Base-by-base conservation (phyloP, 2,113 vertebrate species). In the Anseranas semipalmata region DNA sequence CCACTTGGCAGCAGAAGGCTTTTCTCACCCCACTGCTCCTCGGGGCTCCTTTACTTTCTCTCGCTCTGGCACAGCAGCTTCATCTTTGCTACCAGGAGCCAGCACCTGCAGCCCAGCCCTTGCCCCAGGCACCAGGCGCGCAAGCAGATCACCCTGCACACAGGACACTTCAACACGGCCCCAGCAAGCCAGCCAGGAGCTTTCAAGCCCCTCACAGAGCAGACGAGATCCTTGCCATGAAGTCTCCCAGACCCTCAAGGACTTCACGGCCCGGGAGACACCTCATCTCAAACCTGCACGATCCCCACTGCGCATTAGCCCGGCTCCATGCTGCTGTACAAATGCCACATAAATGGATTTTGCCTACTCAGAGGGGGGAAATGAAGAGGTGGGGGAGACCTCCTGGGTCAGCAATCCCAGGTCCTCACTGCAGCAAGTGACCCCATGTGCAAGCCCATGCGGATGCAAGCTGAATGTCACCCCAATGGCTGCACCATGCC, bases 171-270 rank as follows among this genome's bases (percentile, higher is more conserved):
- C 66, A 59, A 0, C 11, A 53, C 22, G 62, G 50, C 15, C 30
- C 13, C 12, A 6, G 22, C 21, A 83, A 28, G 5, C 9, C 5
- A 1, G 5, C 8, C 46, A 37, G 46, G 10, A 17, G 15, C 43
- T 74, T 62, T 56, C 24, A 56, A 0, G 0, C 46, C 33, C 1
- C 2, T 12, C 15, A 17, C 0, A 0, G 45, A n/a, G 48, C 55
- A 92, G 45, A 66, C 27, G 4, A 67, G 30, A 5, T 32, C 18
- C 41, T 59, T 1, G 0, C 16, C 46, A 46, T 16, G 59, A 63
- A 22, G 56, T 50, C 28, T 60, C 16, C 25, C 35, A 30, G 19
- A 10, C 3, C n/a, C 28, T 15, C 59, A 22, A 21, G 58, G 43
- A 66, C 37, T 0, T 0, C 41, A 7, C 22, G 28, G 24, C 30